Evolutionary conservation across 2,797 vertebrate genomes (phyloP).

Genomic region (Yasuhikotakia modesta): DNA sequence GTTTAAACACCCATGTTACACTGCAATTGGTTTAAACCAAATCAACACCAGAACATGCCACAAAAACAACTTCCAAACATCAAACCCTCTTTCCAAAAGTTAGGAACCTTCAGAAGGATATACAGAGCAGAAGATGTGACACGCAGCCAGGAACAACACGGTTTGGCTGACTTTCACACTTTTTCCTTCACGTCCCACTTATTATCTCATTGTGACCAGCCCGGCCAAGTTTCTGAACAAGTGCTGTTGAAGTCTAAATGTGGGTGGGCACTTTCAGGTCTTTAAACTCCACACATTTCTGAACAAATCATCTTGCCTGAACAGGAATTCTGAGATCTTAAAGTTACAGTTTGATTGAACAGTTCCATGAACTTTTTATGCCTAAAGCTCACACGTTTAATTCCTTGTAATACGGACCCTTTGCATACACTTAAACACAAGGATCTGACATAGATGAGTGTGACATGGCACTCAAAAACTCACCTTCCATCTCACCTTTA

Average conservation of each 20-base stretch:
- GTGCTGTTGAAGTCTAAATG: background rate
- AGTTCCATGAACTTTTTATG: no score
- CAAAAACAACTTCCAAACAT: background rate
- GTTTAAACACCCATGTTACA: background rate
- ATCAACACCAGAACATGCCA: background rate
- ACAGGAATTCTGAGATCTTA: background rate
- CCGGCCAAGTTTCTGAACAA: background rate
- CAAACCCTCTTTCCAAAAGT: background rate
- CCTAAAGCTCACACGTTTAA: no score
- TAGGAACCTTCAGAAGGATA: background rate
- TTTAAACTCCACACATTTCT: background rate
- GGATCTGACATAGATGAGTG: conserved; percentile 27
- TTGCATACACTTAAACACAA: background rate
- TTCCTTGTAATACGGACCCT: background rate
- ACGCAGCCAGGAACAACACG: background rate
- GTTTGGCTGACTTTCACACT: conserved; percentile 6
- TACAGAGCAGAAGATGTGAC: background rate
- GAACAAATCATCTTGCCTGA: no score
- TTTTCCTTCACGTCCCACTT: background rate
- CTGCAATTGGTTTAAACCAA: background rate
- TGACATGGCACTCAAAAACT: conserved; percentile 34
- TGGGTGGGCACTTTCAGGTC: background rate
- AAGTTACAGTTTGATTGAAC: background rate
- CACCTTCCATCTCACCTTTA: conserved; percentile 30
- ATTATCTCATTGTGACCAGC: background rate